A percentile compares a stretch with the other conserved stretches of the same genome.
These are phyloP conservation scores for Callocephalon fimbriatum DNA, from an alignment of 2,113 vertebrate genomes.

Conservation along the genomic window DNA sequence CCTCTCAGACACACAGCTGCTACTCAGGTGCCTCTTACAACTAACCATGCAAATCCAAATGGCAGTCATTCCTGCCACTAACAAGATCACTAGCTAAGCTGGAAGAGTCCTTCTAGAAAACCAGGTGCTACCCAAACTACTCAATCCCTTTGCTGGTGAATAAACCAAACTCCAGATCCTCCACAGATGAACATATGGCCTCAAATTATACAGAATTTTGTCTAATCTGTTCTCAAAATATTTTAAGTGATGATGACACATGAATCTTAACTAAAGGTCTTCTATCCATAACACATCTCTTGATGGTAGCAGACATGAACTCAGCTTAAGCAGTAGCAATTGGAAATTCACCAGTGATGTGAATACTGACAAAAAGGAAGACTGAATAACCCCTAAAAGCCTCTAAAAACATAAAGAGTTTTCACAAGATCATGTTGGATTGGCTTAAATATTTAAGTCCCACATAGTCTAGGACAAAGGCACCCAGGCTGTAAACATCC, in stretches of 20 bases:
- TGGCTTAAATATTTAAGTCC: neutral
- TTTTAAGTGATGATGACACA: constrained; percentile 13
- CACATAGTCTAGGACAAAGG: neutral
- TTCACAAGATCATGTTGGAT: neutral
- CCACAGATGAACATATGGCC: neutral
- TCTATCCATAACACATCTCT: neutral
- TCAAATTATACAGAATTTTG: neutral
- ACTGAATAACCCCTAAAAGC: neutral
- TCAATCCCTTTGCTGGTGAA: neutral
- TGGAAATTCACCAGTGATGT: neutral
- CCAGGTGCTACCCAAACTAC: neutral
- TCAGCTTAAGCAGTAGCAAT: neutral
- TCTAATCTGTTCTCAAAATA: constrained; percentile 25
- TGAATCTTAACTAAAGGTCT: constrained; percentile 3
- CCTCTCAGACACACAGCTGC: neutral
- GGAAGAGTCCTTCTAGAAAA: neutral
- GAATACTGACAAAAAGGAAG: neutral
- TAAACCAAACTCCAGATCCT: constrained; percentile 34
- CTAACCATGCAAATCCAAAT: neutral
- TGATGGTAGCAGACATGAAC: neutral
- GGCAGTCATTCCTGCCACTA: neutral
- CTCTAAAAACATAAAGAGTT: neutral
- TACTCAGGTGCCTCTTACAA: neutral
- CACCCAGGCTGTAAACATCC: neutral
- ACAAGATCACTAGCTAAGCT: neutral